Conservation (phyloP, 1,140 invertebrate genomes). For the Archegozetes longisetosus region DNA sequence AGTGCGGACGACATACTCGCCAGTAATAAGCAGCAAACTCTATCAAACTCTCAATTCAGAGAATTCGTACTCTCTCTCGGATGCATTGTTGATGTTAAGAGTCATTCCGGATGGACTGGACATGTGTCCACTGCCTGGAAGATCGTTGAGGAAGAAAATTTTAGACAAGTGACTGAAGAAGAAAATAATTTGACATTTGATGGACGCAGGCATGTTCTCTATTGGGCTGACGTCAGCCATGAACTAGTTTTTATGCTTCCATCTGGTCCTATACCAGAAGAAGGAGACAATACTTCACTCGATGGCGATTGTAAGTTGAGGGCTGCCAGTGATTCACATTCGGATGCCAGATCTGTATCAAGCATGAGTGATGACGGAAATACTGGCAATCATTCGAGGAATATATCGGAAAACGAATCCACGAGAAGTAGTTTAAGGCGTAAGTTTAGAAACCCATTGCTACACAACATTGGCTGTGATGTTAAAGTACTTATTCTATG, state of each 20-base stretch:
- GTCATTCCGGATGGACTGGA: slow-evolving; percentile 79
- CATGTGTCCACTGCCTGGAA: slow-evolving; percentile 62
- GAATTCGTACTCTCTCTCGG: slow-evolving; percentile 67
- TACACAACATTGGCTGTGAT: slow-evolving; percentile 25
- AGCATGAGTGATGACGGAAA: slow-evolving; percentile 8
- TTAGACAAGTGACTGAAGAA: neutral
- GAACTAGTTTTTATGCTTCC: slow-evolving; percentile 91
- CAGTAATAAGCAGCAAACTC: slow-evolving; percentile 37
- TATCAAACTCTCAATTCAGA: slow-evolving; percentile 53
- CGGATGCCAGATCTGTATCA: slow-evolving; percentile 1
- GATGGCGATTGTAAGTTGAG: neutral
- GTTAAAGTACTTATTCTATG: slow-evolving; percentile 78
- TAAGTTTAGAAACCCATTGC: neutral
- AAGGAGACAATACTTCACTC: slow-evolving; percentile 5
- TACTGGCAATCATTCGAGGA: neutral
- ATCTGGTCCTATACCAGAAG: slow-evolving; percentile 30
- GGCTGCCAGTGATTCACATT: neutral
- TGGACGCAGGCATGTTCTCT: slow-evolving; percentile 54
- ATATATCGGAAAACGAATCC: neutral
- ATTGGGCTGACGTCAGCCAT: slow-evolving; percentile 89
- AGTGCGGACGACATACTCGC: slow-evolving; percentile 55
- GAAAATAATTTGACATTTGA: slow-evolving; percentile 43
- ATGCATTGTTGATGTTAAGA: slow-evolving; percentile 60
- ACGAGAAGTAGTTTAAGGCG: neutral
- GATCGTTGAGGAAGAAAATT: neutral